Evolutionary conservation across 2,888 invertebrate species (phyloP).

Genomic region (Pristionchus mayeri): DNA sequence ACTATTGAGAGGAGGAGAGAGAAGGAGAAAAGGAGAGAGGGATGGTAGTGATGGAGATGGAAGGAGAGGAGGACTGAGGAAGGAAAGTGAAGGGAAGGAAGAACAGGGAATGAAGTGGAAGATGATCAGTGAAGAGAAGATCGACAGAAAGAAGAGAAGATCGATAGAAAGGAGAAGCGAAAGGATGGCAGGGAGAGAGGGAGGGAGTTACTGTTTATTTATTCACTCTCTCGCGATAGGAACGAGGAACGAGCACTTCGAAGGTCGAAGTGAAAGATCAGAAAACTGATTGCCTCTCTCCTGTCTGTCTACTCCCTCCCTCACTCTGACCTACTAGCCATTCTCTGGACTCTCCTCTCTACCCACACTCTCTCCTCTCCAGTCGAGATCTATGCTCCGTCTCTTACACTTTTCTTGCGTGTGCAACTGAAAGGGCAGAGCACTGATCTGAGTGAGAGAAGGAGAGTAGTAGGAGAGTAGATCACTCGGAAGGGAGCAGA

Average conservation of each 20-base stretch:
- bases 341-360: neutral
- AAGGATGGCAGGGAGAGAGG: neutral
- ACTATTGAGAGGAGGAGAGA: conserved; percentile 11
- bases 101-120: neutral
- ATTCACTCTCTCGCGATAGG: conserved; percentile 22
- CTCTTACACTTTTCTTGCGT: conserved; percentile 40
- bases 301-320: neutral
- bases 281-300: conserved; percentile 41
- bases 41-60: neutral
- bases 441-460: conserved; percentile 18
- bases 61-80: neutral
- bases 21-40: neutral
- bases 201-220: neutral
- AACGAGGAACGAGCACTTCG: conserved; percentile 25
- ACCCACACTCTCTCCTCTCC: conserved; percentile 23
- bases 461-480: neutral
- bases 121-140: conserved; percentile 26
- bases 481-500: neutral
- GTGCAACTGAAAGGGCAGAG: conserved; percentile 25
- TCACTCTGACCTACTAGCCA: conserved; percentile 20
- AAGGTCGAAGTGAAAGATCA: conserved; percentile 29
- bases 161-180: conserved; percentile 12
- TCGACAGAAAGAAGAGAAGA: conserved; percentile 31
- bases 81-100: neutral
- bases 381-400: neutral